phyloP scores from a whole-genome alignment of 2,797 vertebrate species.

The Sebastolobus altivelis region DNA sequence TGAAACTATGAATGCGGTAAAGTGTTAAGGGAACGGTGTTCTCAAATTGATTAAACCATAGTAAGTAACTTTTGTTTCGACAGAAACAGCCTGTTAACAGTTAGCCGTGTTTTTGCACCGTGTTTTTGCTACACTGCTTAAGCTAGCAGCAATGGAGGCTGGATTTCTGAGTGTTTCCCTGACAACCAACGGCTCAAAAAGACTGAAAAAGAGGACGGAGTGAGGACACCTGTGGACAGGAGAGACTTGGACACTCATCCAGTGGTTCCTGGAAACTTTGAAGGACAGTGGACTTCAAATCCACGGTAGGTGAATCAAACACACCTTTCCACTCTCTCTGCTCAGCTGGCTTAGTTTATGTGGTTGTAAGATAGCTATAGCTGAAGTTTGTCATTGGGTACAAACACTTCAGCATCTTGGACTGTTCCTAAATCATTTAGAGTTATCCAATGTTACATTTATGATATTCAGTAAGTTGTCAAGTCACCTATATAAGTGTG shows the following conservation, averaged over 20 bases:
- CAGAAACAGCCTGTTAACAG: background rate
- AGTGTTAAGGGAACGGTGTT: background rate
- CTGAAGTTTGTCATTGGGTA: background rate
- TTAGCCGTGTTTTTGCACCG: too few relatives aligned
- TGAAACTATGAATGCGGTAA: background rate
- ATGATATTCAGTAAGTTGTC: background rate
- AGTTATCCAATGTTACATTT: background rate
- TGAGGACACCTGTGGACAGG: background rate
- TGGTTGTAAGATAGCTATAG: accelerated
- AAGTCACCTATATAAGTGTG: background rate
- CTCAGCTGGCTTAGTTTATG: background rate
- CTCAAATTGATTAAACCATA: background rate
- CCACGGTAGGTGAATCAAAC: background rate
- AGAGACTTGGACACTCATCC: too few relatives aligned
- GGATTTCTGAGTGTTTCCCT: background rate
- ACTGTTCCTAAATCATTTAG: background rate
- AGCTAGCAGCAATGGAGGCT: background rate
- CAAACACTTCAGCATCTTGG: background rate
- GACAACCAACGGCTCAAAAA: background rate
- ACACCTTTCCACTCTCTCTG: background rate
- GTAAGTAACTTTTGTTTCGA: background rate
- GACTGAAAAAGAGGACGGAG: background rate
- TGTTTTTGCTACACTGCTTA: background rate
- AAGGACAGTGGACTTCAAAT: background rate
- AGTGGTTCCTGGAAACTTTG: too few relatives aligned